Percentiles rank a stretch among this genome's conserved stretches.
Conservation (phyloP, 2,888 invertebrate genomes). For the Sussaba pulchella region DNA sequence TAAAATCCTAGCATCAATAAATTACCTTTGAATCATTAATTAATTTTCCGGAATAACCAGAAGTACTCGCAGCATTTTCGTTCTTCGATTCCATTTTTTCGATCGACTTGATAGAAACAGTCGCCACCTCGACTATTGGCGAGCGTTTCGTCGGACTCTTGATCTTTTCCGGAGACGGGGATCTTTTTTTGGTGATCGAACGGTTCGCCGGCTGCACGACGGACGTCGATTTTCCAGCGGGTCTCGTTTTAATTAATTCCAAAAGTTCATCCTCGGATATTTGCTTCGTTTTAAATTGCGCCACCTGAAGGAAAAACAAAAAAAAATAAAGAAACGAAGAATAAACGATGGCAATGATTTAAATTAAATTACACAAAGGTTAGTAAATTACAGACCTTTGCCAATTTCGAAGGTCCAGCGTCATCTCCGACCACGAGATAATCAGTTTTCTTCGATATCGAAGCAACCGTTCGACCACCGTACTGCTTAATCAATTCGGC, state of each 20-base stretch:
- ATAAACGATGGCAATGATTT: no score
- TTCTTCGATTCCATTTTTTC: not conserved
- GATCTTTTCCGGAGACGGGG: conserved; percentile 43
- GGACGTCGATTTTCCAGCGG: conserved; percentile 81
- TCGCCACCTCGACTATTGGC: not conserved
- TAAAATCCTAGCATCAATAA: no score
- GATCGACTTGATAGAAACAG: not conserved
- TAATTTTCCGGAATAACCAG: not conserved
- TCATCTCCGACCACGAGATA: conserved; percentile 95
- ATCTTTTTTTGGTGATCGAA: conserved; percentile 43
- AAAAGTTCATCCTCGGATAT: conserved; percentile 94
- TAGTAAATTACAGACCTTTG: conserved; percentile 84
- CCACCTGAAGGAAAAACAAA: conserved; percentile 83
- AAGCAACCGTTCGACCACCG: conserved; percentile 91
- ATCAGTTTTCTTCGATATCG: conserved; percentile 92
- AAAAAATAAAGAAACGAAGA: conserved; percentile 1
- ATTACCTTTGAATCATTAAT: not conserved
- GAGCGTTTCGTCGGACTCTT: conserved; percentile 37
- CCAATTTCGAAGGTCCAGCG: conserved; percentile 93
- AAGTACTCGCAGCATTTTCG: not conserved
- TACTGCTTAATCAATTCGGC: conserved; percentile 90
- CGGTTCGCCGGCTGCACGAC: conserved; percentile 61
- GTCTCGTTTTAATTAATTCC: conserved; percentile 89
- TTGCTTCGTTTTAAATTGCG: conserved; percentile 89
- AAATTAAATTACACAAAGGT: not conserved